Evolutionary conservation across 2,113 vertebrate genomes (phyloP), one percentile per base, ranked within the genome.

Genomic region (Gnathonemus echidnorhynchus): DNA sequence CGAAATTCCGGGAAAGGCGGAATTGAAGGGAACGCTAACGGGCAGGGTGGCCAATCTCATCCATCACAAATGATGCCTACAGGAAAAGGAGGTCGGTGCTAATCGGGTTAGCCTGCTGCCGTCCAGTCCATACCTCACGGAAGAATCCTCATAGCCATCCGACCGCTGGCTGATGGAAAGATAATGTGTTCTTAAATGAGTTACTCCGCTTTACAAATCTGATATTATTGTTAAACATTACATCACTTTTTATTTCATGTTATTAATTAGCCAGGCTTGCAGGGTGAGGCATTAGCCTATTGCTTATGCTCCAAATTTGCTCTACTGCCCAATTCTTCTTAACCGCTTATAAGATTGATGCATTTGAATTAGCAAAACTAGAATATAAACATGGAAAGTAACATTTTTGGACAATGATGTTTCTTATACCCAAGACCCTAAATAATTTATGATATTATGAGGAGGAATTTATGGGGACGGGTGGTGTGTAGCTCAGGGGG

Each of bases 1-100:
- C 74, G 93, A 93, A 91, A 94, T 96, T 96, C 96, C 95, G 94
- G 95, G 96, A 96, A 96, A 94, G 93, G 92, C 91, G 90, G 93
- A 94, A 93, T 88, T 58, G 92, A 92, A 93, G 94, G 92, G 92
- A 92, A 92, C 92, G 91, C 92, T 93, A 94, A 94, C 95, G 90
- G 95, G 94, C 95, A 96, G 70, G 70, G 53, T 52, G 45, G 89
- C 91, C 91, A 90, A 93, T 92, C 92, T 92, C 90, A 90, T 92
- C 93, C 91, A 93, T 93, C 93, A 92, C 90, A 88, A 89, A 91
- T 89, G 21, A 92, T 92, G 93, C 93, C 92, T 95, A 94, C 95
- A 95, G 95, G 95, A 96, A 95, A 92, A 95, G 92, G 92, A 95
- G 91, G 92, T 92, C 92, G 93, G 90, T 91, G 62, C 92, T 95